Base-by-base conservation (phyloP, 1,140 invertebrate species). In the Acarapis woodi region DNA sequence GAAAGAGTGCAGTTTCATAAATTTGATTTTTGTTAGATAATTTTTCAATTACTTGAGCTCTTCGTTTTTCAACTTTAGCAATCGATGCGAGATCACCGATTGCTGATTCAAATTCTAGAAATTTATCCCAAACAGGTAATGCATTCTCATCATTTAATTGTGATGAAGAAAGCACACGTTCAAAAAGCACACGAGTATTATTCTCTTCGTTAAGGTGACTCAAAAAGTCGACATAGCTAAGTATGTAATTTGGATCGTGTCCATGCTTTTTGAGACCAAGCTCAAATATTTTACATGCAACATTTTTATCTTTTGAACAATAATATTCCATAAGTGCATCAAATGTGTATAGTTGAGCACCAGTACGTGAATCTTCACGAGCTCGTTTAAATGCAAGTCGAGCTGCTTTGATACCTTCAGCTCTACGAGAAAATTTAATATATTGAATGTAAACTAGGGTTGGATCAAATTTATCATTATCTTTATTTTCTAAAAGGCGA, bases 161-260 rank as follows among this genome's bases (percentile, higher is more conserved):
- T n/a, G 78, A 80, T 0, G 83, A 85, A 6, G 80, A 85, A 12
- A 99, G 59, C 19, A 97, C 80, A 38, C 88, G 61, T 55, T 99
- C 90, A 60, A 96, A 97, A 14, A 97, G 57, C 25, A 97, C 90
- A 42, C 90, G 59, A 0, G 90, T 96, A 52, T 97, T 99, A 56
- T 97, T 97, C 54, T 97, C 90, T 68, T 99, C 80, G 60, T 99
- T 99, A 8, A 97, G 61, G 69, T 96, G 85, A 8, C 83, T 87
- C 44, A 97, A 62, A 53, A 93, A 97, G 51, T 96, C 83, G 39
- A 97, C 79, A 50, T 96, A 99, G 49, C 75, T 76, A 36, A 85
- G 61, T 38, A 93, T 73, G 52, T 90, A 99, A 48, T 94, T 82
- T 0, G 85, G 74, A 53, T 79, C 76, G 48, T 82, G 72, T 0